Percentiles rank a stretch among this genome's conserved stretches.
These are phyloP conservation scores for Timema cristinae DNA, from an alignment of 2,888 invertebrate species.

Conservation along the genomic window DNA sequence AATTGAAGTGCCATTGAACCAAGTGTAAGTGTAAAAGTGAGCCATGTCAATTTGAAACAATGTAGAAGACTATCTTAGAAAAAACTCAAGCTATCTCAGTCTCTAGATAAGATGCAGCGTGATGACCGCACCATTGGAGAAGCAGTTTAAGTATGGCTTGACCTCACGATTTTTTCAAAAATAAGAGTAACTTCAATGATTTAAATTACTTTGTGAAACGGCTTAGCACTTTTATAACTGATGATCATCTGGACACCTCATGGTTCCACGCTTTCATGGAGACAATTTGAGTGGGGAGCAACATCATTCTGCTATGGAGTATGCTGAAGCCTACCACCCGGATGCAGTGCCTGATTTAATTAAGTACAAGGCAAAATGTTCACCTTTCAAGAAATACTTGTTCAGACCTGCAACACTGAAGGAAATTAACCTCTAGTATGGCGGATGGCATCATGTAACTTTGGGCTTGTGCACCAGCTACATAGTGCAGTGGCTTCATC, in stretches of 20 bases:
- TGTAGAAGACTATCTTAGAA: slow-evolving; percentile 4
- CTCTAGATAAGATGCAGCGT: background rate
- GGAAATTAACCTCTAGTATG: background rate
- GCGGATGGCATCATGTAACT: slow-evolving; percentile 5
- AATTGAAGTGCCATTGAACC: slow-evolving; percentile 7
- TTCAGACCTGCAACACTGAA: background rate
- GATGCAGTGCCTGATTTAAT: slow-evolving; percentile 1
- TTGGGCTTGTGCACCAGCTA: background rate
- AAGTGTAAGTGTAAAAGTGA: slow-evolving; percentile 13
- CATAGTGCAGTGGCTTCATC: background rate
- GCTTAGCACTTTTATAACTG: background rate
- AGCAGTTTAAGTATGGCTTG: slow-evolving; percentile 1
- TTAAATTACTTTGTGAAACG: background rate
- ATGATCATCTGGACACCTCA: background rate
- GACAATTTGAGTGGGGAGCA: slow-evolving; percentile 9
- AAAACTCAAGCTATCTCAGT: background rate
- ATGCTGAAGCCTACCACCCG: slow-evolving; percentile 10
- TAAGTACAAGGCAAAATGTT: slow-evolving; percentile 1
- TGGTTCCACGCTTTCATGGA: slow-evolving; percentile 8
- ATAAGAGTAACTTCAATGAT: background rate
- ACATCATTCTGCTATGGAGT: background rate
- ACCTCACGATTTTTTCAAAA: background rate
- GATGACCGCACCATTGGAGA: background rate
- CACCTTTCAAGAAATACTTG: slow-evolving; percentile 9
- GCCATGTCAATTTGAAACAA: slow-evolving; percentile 14